Conservation (phyloP, 2,888 invertebrate genomes). For the Gastrophysa polygoni region DNA sequence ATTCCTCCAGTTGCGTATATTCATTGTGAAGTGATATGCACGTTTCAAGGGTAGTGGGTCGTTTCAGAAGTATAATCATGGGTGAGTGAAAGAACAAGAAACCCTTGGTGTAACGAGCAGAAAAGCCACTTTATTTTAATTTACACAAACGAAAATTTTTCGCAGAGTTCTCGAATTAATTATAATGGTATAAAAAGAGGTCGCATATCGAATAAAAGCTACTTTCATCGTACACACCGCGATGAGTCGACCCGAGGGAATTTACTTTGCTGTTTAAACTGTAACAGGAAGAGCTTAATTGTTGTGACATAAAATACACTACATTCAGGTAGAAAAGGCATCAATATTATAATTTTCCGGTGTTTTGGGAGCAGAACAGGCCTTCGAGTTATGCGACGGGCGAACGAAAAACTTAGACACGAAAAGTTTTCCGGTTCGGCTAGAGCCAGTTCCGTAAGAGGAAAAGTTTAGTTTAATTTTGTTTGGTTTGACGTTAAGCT, state of each 20-base stretch:
- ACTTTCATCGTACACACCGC: conserved; percentile 14
- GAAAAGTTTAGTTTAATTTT: conserved; percentile 61
- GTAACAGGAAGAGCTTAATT: conserved; percentile 41
- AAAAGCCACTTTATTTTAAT: conserved; percentile 16
- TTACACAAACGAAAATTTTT: conserved; percentile 23
- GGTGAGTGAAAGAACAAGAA: too few relatives aligned
- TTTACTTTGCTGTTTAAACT: conserved; percentile 32
- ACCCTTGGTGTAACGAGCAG: too few relatives aligned
- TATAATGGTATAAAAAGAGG: conserved; percentile 26
- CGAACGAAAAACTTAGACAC: conserved; percentile 59
- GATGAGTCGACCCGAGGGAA: conserved; percentile 21
- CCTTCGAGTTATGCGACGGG: conserved; percentile 53
- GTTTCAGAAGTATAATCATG: too few relatives aligned
- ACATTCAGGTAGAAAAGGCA: conserved; percentile 50
- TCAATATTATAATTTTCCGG: conserved; percentile 60
- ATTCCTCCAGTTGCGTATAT: too few relatives aligned
- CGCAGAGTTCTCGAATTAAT: conserved; percentile 23
- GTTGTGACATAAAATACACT: conserved; percentile 42
- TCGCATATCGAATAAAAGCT: conserved; percentile 24
- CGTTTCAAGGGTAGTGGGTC: too few relatives aligned
- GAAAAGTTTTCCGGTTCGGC: conserved; percentile 57
- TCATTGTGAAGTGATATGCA: too few relatives aligned
- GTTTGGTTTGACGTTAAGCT: conserved; percentile 61
- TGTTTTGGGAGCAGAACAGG: conserved; percentile 53
- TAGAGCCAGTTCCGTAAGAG: conserved; percentile 57